phyloP scores from a whole-genome alignment of 2,113 vertebrate genomes.

The Nerophis ophidion region DNA sequence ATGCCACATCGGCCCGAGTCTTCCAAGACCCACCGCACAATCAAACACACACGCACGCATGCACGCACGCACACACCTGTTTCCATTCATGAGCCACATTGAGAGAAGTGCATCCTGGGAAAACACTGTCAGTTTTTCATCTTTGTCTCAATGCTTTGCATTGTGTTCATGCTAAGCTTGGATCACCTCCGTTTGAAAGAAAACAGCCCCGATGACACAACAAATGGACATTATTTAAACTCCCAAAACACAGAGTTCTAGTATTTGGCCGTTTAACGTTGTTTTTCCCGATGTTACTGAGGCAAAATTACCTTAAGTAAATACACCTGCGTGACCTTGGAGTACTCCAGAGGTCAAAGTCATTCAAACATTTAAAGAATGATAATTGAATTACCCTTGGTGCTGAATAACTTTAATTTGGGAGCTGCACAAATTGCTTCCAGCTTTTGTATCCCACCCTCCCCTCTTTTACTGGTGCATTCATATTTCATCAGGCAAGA shows the following conservation, averaged over 20 bases:
- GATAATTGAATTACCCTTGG: slow-evolving; percentile 80
- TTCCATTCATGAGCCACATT: slow-evolving; percentile 73
- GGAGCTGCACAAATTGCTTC: slow-evolving; percentile 77
- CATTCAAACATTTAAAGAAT: slow-evolving; percentile 83
- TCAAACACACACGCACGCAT: slow-evolving; percentile 40
- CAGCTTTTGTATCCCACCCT: slow-evolving; percentile 64
- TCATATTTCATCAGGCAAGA: slow-evolving; percentile 66
- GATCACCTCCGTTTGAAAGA: slow-evolving; percentile 56
- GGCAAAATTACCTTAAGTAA: slow-evolving; percentile 77
- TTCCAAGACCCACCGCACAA: slow-evolving; percentile 78
- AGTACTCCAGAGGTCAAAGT: slow-evolving; percentile 75
- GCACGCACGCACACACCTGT: slow-evolving; percentile 68
- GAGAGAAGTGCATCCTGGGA: slow-evolving; percentile 70
- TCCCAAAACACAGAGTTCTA: slow-evolving; percentile 63
- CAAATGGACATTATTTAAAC: slow-evolving; percentile 67
- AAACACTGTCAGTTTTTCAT: slow-evolving; percentile 62
- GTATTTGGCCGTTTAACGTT: slow-evolving; percentile 59
- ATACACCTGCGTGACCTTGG: slow-evolving; percentile 75
- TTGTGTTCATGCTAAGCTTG: slow-evolving; percentile 29
- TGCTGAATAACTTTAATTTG: slow-evolving; percentile 79
- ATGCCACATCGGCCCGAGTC: slow-evolving; percentile 75
- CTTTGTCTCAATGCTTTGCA: slow-evolving; percentile 54
- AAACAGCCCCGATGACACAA: slow-evolving; percentile 57
- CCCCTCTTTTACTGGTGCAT: slow-evolving; percentile 53
- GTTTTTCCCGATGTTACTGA: slow-evolving; percentile 72